Conservation (phyloP, 2,888 invertebrate genomes). For the Tenthredo mesomela region DNA sequence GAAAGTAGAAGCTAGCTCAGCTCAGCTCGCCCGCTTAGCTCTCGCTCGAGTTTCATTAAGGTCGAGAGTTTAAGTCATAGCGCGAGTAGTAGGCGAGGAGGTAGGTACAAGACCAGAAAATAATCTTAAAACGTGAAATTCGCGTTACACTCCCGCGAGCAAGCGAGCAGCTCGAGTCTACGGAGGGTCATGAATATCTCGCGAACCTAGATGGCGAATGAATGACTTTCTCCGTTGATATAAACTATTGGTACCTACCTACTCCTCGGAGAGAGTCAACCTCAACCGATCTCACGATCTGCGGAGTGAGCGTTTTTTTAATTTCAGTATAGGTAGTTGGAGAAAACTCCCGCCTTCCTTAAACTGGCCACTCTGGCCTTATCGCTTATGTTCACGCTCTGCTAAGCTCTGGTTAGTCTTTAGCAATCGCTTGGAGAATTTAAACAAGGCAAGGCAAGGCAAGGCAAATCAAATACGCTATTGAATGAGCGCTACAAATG, state of each 20-base stretch:
- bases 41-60: conserved; percentile 48
- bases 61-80: conserved; percentile 18
- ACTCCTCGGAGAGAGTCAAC: conserved; percentile 13
- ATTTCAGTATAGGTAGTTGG: neutral
- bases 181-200: conserved; percentile 1
- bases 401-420: neutral
- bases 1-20: conserved; percentile 36
- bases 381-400: neutral
- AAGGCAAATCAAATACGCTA: neutral
- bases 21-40: conserved; percentile 11
- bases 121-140: conserved; percentile 36
- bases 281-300: neutral
- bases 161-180: neutral
- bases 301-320: neutral
- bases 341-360: conserved; percentile 5
- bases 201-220: neutral
- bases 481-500: neutral
- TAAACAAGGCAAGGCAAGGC: neutral
- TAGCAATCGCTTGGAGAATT: neutral
- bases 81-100: neutral
- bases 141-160: neutral
- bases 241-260: conserved; percentile 1
- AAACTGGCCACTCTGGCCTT: neutral
- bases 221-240: conserved; percentile 32
- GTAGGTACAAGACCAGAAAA: conserved; percentile 1